phyloP scores from a whole-genome alignment of 2,888 invertebrate species.

The Tinea pellionella region DNA sequence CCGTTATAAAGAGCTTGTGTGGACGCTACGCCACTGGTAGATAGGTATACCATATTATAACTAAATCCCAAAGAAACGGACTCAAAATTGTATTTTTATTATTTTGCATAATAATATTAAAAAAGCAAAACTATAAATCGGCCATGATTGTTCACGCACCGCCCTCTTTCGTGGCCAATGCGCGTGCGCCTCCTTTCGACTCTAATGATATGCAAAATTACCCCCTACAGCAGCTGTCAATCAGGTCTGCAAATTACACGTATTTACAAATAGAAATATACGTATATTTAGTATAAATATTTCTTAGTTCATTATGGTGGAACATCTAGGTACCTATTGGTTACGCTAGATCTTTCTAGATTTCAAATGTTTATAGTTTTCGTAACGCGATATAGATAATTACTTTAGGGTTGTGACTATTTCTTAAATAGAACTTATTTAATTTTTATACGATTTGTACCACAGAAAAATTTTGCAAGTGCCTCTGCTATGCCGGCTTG shows the following conservation, averaged over 20 bases:
- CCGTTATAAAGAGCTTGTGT: too few species aligned
- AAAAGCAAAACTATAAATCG: background rate
- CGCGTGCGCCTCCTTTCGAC: constrained; percentile 28
- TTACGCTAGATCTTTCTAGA: background rate
- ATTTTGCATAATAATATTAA: background rate
- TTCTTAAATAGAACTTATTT: too few species aligned
- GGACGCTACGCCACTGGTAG: too few species aligned
- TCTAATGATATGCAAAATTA: constrained; percentile 38
- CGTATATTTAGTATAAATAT: background rate
- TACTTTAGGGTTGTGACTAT: background rate
- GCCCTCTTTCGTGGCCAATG: constrained; percentile 4
- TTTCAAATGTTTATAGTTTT: background rate
- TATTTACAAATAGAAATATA: background rate
- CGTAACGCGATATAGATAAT: background rate
- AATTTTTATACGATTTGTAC: too few species aligned
- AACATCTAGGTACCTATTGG: constrained; percentile 8
- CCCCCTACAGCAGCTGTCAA: constrained; percentile 18
- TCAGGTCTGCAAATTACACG: constrained; percentile 15
- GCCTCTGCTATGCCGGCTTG: too few species aligned
- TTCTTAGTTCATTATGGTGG: constrained; percentile 4
- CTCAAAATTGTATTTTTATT: background rate
- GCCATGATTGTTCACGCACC: background rate
- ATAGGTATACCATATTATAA: background rate
- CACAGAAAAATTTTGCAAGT: too few species aligned
- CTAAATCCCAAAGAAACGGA: background rate